Percentiles rank a stretch among this genome's conserved stretches.
These are phyloP conservation scores for Acipenser ruthenus DNA, from an alignment of 2,797 vertebrate species.

Conservation along the genomic window DNA sequence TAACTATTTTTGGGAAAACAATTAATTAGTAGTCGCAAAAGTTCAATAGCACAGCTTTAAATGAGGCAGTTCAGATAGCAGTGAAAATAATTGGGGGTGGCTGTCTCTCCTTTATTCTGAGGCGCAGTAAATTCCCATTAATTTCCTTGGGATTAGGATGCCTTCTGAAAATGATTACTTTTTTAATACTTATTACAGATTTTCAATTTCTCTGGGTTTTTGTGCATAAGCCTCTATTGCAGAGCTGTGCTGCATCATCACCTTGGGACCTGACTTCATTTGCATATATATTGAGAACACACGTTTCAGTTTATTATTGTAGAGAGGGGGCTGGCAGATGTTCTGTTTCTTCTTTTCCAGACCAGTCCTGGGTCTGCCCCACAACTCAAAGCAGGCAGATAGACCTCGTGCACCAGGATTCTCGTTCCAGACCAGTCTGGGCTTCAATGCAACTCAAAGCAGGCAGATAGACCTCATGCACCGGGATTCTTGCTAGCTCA, in stretches of 20 bases:
- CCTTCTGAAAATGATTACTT: slow-evolving; percentile 66
- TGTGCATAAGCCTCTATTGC: slow-evolving; percentile 62
- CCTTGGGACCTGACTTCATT: slow-evolving; percentile 67
- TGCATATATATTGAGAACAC: slow-evolving; percentile 88
- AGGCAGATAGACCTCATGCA: too few species aligned
- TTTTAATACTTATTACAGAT: slow-evolving; percentile 67
- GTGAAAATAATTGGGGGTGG: too few species aligned
- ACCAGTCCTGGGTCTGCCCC: slow-evolving; percentile 46
- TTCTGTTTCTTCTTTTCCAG: slow-evolving; percentile 65
- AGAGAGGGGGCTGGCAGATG: slow-evolving; percentile 54
- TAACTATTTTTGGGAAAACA: too few species aligned
- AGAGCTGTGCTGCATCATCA: slow-evolving; percentile 57
- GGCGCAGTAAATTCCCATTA: slow-evolving; percentile 30
- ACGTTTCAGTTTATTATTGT: slow-evolving; percentile 74
- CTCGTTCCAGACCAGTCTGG: too few species aligned
- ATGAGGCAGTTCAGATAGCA: too few species aligned
- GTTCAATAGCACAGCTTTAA: too few species aligned
- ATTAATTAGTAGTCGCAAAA: too few species aligned
- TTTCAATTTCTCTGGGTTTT: slow-evolving; percentile 69
- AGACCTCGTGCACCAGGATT: too few species aligned
- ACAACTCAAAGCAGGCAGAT: too few species aligned
- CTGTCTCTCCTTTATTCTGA: too few species aligned
- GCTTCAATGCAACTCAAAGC: too few species aligned
- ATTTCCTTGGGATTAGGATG: slow-evolving; percentile 64
- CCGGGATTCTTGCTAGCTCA: too few species aligned